phyloP scores from a whole-genome alignment of 2,113 vertebrate genomes.

The Pithys albifrons region DNA sequence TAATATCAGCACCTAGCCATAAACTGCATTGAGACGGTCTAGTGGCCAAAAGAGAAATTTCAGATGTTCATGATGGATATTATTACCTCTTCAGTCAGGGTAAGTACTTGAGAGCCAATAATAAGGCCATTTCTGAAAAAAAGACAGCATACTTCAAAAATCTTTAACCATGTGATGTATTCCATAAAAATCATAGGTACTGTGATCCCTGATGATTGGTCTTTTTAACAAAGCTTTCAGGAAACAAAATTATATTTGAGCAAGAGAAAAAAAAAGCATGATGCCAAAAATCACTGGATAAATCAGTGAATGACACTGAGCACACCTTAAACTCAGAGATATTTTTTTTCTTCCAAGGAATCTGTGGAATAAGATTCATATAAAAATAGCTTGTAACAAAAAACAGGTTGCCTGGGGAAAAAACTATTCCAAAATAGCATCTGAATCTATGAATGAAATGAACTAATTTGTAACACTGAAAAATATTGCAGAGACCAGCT shows the following conservation, averaged over 20 bases:
- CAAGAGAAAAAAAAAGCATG: not conserved
- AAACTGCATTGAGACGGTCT: not conserved
- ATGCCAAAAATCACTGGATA: not conserved
- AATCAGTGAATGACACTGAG: not conserved
- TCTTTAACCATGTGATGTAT: not conserved
- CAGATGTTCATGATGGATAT: not conserved
- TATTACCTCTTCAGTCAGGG: not conserved
- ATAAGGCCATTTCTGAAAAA: not conserved
- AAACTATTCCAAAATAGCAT: conserved; percentile 40
- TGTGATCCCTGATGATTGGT: not conserved
- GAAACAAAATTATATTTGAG: not conserved
- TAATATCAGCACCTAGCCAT: not conserved
- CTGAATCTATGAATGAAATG: conserved; percentile 15
- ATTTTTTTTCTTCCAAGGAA: conserved; percentile 20
- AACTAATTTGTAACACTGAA: conserved; percentile 43
- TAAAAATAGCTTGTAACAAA: conserved; percentile 22
- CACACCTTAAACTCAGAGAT: not conserved
- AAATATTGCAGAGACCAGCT: conserved; percentile 34
- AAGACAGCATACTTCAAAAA: not conserved
- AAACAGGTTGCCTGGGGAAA: not conserved
- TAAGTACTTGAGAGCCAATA: not conserved
- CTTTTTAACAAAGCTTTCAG: not conserved
- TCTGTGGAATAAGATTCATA: not conserved
- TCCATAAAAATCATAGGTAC: not conserved
- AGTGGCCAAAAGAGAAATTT: not conserved